These are phyloP conservation scores for Ditula angustiorana DNA, from an alignment of 2,888 invertebrate species.

Conservation along the genomic window DNA sequence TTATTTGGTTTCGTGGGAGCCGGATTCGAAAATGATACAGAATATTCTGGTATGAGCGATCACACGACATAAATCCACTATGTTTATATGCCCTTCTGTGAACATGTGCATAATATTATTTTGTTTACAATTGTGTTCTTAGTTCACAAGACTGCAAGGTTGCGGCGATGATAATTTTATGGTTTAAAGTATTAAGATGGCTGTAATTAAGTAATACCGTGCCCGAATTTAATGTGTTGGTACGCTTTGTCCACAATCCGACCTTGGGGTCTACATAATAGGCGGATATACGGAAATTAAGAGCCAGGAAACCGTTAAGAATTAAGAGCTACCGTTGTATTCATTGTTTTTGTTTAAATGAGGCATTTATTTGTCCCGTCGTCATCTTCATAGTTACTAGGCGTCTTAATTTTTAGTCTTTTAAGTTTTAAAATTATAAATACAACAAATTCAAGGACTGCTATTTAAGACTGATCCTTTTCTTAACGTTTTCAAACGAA, in stretches of 20 bases:
- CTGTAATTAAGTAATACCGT: slow-evolving; percentile 16
- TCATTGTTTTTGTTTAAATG: slow-evolving; percentile 1
- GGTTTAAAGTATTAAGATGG: slow-evolving; percentile 36
- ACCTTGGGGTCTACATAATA: slow-evolving; percentile 25
- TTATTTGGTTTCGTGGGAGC: slow-evolving; percentile 33
- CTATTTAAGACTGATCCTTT: too few species aligned
- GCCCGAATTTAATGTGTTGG: slow-evolving; percentile 16
- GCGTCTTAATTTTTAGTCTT: background rate
- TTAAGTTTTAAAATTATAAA: background rate
- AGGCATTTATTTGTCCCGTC: background rate
- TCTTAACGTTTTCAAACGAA: too few species aligned
- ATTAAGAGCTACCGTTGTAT: slow-evolving; percentile 7
- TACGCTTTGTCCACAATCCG: slow-evolving; percentile 7
- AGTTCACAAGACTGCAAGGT: slow-evolving; percentile 54
- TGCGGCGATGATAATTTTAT: slow-evolving; percentile 65
- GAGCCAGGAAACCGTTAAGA: slow-evolving; percentile 14
- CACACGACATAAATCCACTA: slow-evolving; percentile 58
- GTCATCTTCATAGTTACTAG: slow-evolving; percentile 18
- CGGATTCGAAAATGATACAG: slow-evolving; percentile 17
- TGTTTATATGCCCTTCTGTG: slow-evolving; percentile 56
- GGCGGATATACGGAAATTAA: slow-evolving; percentile 31
- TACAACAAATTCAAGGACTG: too few species aligned
- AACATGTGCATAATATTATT: slow-evolving; percentile 57
- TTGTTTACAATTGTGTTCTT: slow-evolving; percentile 45
- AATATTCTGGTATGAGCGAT: slow-evolving; percentile 41